Percentiles rank a stretch among this genome's conserved stretches.
Evolutionary conservation across 2,113 vertebrate species (phyloP).

Genomic region (Sylvilagus bachmani): DNA sequence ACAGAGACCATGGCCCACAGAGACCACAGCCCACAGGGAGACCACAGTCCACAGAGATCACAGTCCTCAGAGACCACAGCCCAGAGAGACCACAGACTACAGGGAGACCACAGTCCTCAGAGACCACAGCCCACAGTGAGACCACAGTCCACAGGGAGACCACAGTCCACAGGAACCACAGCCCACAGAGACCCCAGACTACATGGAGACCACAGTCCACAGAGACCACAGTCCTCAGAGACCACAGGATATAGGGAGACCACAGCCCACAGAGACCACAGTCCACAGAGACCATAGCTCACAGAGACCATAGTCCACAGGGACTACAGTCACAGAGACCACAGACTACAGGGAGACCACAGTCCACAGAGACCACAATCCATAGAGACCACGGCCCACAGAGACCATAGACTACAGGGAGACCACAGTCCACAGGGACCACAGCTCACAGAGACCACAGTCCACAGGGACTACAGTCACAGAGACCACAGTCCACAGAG

Average conservation of each 20-base stretch:
- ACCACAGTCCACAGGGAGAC: neutral
- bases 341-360: neutral
- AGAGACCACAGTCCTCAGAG: neutral
- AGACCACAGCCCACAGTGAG: neutral
- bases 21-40: too few relatives aligned
- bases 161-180: too few relatives aligned
- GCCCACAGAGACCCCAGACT: too few relatives aligned
- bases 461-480: neutral
- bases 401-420: neutral
- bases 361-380: neutral
- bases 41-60: neutral
- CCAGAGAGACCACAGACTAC: neutral
- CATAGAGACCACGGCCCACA: neutral
- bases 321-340: neutral
- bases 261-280: neutral
- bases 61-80: too few relatives aligned
- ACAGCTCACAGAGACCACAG: neutral
- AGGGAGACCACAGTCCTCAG: neutral
- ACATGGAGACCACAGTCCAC: neutral
- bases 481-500: neutral
- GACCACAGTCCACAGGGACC: neutral
- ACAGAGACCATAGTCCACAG: too few relatives aligned
- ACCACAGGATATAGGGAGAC: neutral
- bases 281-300: neutral
- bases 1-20: neutral